Percentiles rank a stretch among this genome's conserved stretches.
phyloP scores from a whole-genome alignment of 2,888 invertebrate genomes.

The Dryadula phaetusa region DNA sequence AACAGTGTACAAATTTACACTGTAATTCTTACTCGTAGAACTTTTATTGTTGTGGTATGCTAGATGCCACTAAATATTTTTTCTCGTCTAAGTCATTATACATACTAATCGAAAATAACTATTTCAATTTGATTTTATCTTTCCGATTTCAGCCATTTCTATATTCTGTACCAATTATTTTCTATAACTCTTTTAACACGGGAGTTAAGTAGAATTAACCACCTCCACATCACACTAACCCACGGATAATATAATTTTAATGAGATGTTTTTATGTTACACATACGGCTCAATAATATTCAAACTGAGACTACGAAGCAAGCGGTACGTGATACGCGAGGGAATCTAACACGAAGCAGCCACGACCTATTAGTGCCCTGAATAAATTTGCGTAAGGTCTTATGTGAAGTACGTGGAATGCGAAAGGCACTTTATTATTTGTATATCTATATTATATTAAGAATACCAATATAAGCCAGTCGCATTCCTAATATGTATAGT shows the following conservation, averaged over 20 bases:
- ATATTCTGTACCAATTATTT: too few species aligned
- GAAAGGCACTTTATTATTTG: background rate
- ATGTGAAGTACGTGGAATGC: conserved; percentile 3
- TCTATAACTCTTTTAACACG: too few species aligned
- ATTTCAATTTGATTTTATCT: too few species aligned
- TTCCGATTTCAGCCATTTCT: too few species aligned
- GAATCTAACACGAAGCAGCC: background rate
- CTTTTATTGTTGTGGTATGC: too few species aligned
- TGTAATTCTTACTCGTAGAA: too few species aligned
- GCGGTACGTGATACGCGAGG: conserved; percentile 6
- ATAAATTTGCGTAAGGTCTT: conserved; percentile 17
- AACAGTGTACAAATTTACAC: too few species aligned
- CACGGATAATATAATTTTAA: background rate
- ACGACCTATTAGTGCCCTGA: conserved; percentile 9
- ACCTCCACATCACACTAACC: too few species aligned
- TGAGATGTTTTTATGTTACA: background rate
- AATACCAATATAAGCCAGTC: background rate
- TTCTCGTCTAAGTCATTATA: too few species aligned
- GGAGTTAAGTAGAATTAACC: too few species aligned
- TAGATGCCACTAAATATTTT: too few species aligned
- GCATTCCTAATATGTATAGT: background rate
- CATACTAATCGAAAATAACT: too few species aligned
- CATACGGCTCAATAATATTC: background rate
- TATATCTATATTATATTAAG: background rate
- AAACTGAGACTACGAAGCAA: background rate